These are phyloP conservation scores for zebrafish (Danio rerio) DNA, from an alignment of 2,113 vertebrate genomes.

Conservation along the genomic window DNA sequence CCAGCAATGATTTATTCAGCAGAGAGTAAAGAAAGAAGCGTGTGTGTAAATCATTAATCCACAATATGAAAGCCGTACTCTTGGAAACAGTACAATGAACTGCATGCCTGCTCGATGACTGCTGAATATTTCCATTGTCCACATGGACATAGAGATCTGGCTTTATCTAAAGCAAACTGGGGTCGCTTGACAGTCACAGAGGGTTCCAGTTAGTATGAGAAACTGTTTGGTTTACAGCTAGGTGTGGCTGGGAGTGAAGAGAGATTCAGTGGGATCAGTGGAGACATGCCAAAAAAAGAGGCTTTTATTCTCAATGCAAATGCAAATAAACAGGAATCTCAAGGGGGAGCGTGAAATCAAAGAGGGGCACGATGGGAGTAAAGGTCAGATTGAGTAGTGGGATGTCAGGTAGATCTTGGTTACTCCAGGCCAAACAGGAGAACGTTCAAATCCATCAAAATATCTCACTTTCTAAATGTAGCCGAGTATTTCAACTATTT, in stretches of 20 bases:
- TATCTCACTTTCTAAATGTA: neutral
- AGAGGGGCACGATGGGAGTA: neutral
- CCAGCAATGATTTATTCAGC: conserved; percentile 54
- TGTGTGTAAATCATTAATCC: conserved; percentile 57
- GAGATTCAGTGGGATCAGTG: neutral
- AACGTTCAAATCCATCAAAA: neutral
- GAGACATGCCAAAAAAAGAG: neutral
- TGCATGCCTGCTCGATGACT: conserved; percentile 6
- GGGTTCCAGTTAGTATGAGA: neutral
- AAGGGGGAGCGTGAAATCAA: neutral
- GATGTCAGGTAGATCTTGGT: neutral
- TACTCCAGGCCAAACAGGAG: too few relatives aligned
- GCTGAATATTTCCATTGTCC: neutral
- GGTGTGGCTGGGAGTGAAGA: neutral
- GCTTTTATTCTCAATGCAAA: conserved; percentile 26
- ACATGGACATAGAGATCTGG: neutral
- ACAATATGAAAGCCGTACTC: conserved; percentile 7
- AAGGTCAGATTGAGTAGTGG: neutral
- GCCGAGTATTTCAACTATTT: neutral
- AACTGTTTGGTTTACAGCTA: neutral
- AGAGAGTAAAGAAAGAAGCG: conserved; percentile 30
- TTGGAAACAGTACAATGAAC: conserved; percentile 14
- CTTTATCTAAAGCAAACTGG: neutral
- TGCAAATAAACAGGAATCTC: conserved; percentile 7
- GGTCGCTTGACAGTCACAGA: neutral